These are phyloP conservation scores for Clusia tigrina DNA, from an alignment of 2,888 invertebrate species.

Conservation along the genomic window DNA sequence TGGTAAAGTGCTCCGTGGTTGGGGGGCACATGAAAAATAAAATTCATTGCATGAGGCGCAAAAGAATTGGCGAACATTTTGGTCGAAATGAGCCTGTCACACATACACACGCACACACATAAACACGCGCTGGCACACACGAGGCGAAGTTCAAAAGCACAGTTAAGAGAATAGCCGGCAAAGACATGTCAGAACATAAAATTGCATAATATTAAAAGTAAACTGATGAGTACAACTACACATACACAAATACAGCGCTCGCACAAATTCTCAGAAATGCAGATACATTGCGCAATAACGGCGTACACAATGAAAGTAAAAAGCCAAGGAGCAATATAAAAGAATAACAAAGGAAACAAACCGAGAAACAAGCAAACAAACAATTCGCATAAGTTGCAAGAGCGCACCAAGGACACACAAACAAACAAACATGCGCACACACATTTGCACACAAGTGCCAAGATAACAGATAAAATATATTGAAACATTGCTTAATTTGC, in stretches of 20 bases:
- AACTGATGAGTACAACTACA: constrained; percentile 22
- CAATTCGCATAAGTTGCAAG: background rate
- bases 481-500: constrained; percentile 5
- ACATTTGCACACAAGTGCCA: background rate
- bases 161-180: background rate
- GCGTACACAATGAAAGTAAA: background rate
- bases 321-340: constrained; percentile 8
- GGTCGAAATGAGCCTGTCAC: background rate
- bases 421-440: background rate
- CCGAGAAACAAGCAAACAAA: background rate
- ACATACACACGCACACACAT: constrained; percentile 7
- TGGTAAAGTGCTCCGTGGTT: background rate
- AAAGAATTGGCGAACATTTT: background rate
- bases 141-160: constrained; percentile 17
- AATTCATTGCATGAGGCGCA: constrained; percentile 11
- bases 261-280: too few species aligned
- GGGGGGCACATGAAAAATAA: background rate
- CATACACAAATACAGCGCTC: constrained; percentile 45
- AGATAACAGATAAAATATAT: background rate
- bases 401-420: constrained; percentile 1
- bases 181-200: constrained; percentile 3
- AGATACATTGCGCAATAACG: too few species aligned
- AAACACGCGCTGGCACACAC: too few species aligned
- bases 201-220: constrained; percentile 43
- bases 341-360: background rate